A percentile compares a stretch with the other conserved stretches of the same genome.
These are phyloP conservation scores for Suillia variegata DNA, from an alignment of 2,888 invertebrate genomes.

Conservation along the genomic window DNA sequence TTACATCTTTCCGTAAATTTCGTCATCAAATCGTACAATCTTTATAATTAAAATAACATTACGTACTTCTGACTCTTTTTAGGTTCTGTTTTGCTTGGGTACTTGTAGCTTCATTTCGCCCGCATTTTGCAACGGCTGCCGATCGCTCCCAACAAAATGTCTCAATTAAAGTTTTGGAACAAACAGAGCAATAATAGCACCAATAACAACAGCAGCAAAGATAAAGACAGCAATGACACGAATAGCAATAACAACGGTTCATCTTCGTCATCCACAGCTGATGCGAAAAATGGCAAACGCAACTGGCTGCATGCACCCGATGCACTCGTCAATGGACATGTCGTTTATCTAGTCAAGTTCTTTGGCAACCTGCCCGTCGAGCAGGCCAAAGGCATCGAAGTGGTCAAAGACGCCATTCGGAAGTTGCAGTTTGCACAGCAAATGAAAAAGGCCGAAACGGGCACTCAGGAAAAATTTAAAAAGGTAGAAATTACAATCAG, in stretches of 20 bases:
- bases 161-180: slow-evolving; percentile 72
- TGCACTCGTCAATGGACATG: slow-evolving; percentile 90
- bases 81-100: no score
- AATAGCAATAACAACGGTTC: slow-evolving; percentile 55
- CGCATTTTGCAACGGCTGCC: no score
- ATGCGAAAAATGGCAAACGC: slow-evolving; percentile 61
- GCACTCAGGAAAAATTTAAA: slow-evolving; percentile 77
- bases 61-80: no score
- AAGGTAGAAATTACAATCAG: slow-evolving; percentile 96
- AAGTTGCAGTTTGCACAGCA: slow-evolving; percentile 94
- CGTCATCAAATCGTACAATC: no score
- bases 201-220: slow-evolving; percentile 44
- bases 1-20: no score
- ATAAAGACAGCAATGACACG: slow-evolving; percentile 61
- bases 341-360: slow-evolving; percentile 97
- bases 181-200: slow-evolving; percentile 63
- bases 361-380: slow-evolving; percentile 94
- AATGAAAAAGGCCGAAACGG: slow-evolving; percentile 87
- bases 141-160: slow-evolving; percentile 62
- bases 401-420: slow-evolving; percentile 96
- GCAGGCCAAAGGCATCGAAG: slow-evolving; percentile 96
- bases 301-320: slow-evolving; percentile 96
- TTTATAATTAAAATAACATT: no score
- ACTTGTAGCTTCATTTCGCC: no score
- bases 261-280: slow-evolving; percentile 61